Conservation (phyloP, 2,888 invertebrate species). For the Mythimna vitellina region DNA sequence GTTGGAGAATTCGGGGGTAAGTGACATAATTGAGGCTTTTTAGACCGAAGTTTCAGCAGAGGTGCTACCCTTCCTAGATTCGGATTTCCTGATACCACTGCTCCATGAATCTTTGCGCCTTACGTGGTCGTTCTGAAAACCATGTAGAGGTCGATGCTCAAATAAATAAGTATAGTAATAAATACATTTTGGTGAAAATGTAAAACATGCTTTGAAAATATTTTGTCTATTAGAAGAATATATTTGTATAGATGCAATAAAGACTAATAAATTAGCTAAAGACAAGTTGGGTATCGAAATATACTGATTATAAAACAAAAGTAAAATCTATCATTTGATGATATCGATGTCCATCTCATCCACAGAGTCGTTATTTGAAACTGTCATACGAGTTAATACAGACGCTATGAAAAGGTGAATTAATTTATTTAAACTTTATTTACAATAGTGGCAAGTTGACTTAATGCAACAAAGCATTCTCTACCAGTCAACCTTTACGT, state of each 20-base stretch:
- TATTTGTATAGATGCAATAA: neutral
- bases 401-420: no score
- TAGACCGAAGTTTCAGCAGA: conserved; percentile 90
- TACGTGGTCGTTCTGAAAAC: conserved; percentile 86
- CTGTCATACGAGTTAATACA: no score
- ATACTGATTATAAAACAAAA: no score
- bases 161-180: neutral
- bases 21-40: conserved; percentile 64
- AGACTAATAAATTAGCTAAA: no score
- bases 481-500: no score
- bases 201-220: conserved; percentile 22
- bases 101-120: conserved; percentile 89
- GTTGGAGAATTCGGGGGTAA: conserved; percentile 7
- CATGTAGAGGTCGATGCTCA: conserved; percentile 60
- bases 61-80: conserved; percentile 80
- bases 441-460: no score
- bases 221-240: conserved; percentile 17
- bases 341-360: no score
- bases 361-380: no score
- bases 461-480: no score
- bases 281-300: no score
- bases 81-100: conserved; percentile 80
- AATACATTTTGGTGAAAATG: neutral
- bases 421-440: no score
- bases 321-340: no score